Evolutionary conservation across 2,888 invertebrate genomes (phyloP).

Genomic region (Tenthredo livida): DNA sequence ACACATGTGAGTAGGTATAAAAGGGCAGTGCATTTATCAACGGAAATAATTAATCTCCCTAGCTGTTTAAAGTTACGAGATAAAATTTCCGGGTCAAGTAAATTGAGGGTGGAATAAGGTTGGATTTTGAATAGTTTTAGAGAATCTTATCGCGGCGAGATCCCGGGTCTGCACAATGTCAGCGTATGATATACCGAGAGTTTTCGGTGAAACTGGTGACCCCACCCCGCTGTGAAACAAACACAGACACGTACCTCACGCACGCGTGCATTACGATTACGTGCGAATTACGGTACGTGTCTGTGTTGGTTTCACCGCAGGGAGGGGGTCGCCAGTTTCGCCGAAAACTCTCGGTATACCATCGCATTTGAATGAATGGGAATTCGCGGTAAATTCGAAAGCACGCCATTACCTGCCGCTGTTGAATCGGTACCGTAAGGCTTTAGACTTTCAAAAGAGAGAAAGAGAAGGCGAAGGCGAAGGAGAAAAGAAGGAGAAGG

Average conservation of each 20-base stretch:
- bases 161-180: not conserved
- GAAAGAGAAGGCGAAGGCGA: not conserved
- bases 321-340: no score
- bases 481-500: not conserved
- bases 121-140: not conserved
- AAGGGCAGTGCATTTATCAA: conserved; percentile 3
- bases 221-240: no score
- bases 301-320: no score
- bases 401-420: conserved; percentile 15
- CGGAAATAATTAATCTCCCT: conserved; percentile 31
- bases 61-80: not conserved
- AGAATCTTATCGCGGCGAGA: conserved; percentile 1
- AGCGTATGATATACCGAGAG: no score
- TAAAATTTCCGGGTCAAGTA: conserved; percentile 19
- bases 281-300: no score
- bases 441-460: not conserved
- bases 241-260: no score
- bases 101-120: not conserved
- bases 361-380: conserved; percentile 19
- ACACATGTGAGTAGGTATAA: not conserved
- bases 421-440: not conserved
- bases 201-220: no score
- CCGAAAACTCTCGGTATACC: no score
- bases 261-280: no score
- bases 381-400: not conserved